A percentile compares a stretch with the other conserved stretches of the same genome.
Evolutionary conservation across 2,113 vertebrate genomes (phyloP).

Genomic region (Leucopsar rothschildi): DNA sequence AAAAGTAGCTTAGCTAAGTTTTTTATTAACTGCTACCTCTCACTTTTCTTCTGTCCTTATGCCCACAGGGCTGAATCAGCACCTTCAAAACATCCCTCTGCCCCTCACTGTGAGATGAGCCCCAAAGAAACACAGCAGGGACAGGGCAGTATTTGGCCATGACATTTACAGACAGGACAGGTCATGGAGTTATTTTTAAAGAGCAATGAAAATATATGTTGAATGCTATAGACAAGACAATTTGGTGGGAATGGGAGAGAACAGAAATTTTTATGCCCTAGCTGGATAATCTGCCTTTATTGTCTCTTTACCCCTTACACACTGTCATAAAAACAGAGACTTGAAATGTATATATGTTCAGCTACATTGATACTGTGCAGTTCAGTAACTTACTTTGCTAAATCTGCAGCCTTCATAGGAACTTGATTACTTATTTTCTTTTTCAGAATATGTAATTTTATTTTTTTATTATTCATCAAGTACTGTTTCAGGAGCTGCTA

Average conservation of each 20-base stretch:
- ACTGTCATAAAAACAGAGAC: neutral
- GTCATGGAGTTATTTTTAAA: neutral
- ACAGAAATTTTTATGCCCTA: neutral
- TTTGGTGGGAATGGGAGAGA: neutral
- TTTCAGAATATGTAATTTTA: neutral
- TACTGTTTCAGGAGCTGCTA: neutral
- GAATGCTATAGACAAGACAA: neutral
- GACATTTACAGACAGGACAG: neutral
- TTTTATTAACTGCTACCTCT: neutral
- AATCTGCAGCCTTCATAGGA: neutral
- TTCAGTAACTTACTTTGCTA: neutral
- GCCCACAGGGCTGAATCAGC: neutral
- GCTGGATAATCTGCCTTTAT: neutral
- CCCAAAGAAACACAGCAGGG: neutral
- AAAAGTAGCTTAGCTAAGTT: neutral
- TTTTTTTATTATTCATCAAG: neutral
- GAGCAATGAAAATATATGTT: neutral
- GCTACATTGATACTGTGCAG: neutral
- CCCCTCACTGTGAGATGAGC: neutral
- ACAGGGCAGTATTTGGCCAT: neutral
- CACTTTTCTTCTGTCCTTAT: neutral
- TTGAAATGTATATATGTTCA: neutral
- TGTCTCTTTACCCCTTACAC: neutral
- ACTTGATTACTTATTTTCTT: neutral
- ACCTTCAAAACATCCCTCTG: neutral